Evolutionary conservation across 1,140 invertebrate species (phyloP), one percentile per base, ranked within the genome.

Genomic region (Melanaphis sacchari): DNA sequence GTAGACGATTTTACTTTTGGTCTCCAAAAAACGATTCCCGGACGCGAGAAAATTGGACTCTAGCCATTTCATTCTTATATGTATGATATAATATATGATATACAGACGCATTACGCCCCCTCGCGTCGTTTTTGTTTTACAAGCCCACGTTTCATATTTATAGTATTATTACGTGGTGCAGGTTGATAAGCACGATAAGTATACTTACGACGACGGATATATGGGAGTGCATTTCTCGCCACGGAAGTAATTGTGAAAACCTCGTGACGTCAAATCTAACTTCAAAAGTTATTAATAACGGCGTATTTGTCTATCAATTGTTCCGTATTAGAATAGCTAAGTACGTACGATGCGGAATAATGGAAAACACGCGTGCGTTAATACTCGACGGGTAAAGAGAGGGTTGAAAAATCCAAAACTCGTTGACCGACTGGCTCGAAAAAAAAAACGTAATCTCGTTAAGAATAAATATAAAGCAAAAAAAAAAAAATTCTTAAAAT

Each of bases 11-110:
- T n/a, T 11, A 76, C 31, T 76, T 76, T 76, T n/a, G 4, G 31
- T 8, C 31, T n/a, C 26, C 15, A 5, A 36, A 36, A n/a, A 46
- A 87, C n/a, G 85, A 36, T 87, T 87, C 49, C 31, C 41, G 85
- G 31, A 88, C 49, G 46, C 41, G 46, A 88, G 46, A 49, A 88
- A 49, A 88, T 88, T 88, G 87, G 43, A 88, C 43, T 36, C 31
- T 18, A 22, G 43, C 87, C 87, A 88, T 46, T 8, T 24, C 11
- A 2, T n/a, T 43, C 31, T 41, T n/a, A n/a, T n/a, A 31, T 40
- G 36, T n/a, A n/a, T n/a, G 15, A 31, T 21, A 49, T 15, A n/a
- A 18, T n/a, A 6, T 36, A 76, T 76, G 59, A 76, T n/a, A 21
- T 76, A 76, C 59, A 76, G 3, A 21, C 15, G 59, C 5, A n/a